Conservation (phyloP, 92 coral and sea anemone genomes). For the Actinernus sp. region DNA sequence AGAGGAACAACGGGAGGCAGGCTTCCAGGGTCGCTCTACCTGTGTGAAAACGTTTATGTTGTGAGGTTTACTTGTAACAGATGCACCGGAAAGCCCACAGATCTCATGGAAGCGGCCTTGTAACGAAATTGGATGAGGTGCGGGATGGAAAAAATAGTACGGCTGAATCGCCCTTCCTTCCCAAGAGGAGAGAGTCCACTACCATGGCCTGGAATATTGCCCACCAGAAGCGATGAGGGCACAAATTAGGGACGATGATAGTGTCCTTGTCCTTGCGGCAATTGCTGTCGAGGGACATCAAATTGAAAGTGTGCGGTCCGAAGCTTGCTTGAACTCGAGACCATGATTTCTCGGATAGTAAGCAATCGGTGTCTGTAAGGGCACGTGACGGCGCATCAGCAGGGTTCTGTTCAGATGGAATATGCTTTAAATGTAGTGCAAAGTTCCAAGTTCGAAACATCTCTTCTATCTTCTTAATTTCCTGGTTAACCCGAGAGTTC, state of each 20-base stretch:
- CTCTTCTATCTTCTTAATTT: conserved; percentile 1
- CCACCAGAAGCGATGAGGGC: conserved; percentile 33
- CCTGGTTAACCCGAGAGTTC: not conserved
- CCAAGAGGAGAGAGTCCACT: conserved; percentile 15
- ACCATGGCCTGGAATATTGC: conserved; percentile 20
- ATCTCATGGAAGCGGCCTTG: conserved; percentile 24
- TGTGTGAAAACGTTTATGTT: no score
- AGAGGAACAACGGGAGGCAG: conserved; percentile 4
- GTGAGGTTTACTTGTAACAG: not conserved
- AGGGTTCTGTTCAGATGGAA: no score
- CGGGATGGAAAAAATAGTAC: conserved; percentile 6
- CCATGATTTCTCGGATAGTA: conserved; percentile 18
- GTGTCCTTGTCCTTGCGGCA: conserved; percentile 13
- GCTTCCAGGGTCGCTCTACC: conserved; percentile 12
- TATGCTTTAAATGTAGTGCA: no score
- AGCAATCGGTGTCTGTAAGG: conserved; percentile 19
- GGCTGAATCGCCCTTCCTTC: not conserved
- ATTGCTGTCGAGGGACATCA: conserved; percentile 50
- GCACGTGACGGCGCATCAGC: conserved; percentile 13
- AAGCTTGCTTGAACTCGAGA: conserved; percentile 7
- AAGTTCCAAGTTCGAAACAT: not conserved
- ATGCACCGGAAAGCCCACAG: conserved; percentile 17
- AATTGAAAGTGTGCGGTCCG: conserved; percentile 43
- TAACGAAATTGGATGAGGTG: not conserved
- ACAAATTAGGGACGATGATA: conserved; percentile 9